Conservation (phyloP, 2,797 vertebrate genomes). For the Manis crassicaudata region DNA sequence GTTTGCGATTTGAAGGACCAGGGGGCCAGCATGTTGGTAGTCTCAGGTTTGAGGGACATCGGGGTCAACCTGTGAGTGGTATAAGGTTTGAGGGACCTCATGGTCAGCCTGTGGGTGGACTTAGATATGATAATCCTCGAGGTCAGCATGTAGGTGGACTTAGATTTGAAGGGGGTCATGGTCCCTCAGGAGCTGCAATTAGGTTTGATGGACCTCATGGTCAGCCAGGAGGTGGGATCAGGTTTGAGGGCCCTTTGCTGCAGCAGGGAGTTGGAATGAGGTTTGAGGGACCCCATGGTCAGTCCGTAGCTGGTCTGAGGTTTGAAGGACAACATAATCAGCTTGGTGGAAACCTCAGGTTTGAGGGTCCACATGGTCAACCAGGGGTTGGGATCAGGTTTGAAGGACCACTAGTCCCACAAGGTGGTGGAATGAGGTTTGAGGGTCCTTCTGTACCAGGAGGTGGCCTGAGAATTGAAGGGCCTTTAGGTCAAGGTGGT, state of each 20-base stretch:
- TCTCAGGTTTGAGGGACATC: slow-evolving; percentile 88
- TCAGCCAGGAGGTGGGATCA: slow-evolving; percentile 82
- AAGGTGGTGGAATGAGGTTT: slow-evolving; percentile 87
- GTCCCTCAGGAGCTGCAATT: slow-evolving; percentile 84
- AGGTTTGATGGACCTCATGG: slow-evolving; percentile 87
- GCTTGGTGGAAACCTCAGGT: slow-evolving; percentile 87
- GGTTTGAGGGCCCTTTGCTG: slow-evolving; percentile 88
- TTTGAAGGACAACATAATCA: slow-evolving; percentile 87
- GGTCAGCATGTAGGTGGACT: slow-evolving; percentile 89
- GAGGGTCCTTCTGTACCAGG: slow-evolving; percentile 86
- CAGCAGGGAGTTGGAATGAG: slow-evolving; percentile 89
- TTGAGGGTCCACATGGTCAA: slow-evolving; percentile 90
- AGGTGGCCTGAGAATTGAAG: slow-evolving; percentile 90
- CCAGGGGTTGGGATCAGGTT: slow-evolving; percentile 87
- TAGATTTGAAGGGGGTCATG: slow-evolving; percentile 90
- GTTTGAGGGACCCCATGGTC: slow-evolving; percentile 90
- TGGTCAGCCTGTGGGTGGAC: slow-evolving; percentile 84
- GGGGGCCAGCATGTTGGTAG: slow-evolving; percentile 85
- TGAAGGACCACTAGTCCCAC: slow-evolving; percentile 89
- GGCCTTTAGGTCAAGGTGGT: slow-evolving; percentile 86
- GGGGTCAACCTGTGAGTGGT: slow-evolving; percentile 85
- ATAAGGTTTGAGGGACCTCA: slow-evolving; percentile 90
- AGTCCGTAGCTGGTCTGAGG: slow-evolving; percentile 82
- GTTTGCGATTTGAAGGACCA: slow-evolving; percentile 90
- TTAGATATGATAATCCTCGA: slow-evolving; percentile 90